Base-by-base conservation (phyloP, 2,797 vertebrate genomes). In the Salmo trutta region DNA sequence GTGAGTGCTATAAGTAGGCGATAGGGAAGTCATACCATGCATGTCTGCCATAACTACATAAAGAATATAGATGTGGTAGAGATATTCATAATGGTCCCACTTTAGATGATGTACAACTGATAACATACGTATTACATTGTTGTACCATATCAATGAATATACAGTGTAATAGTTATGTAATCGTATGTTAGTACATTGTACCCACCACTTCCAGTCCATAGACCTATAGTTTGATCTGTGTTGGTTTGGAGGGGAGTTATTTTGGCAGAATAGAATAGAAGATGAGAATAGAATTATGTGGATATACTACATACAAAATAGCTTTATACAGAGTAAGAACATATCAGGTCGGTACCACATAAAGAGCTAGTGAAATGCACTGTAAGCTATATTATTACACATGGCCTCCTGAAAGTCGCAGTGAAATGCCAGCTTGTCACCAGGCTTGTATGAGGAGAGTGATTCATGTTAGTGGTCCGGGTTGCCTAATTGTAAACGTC, bases 371-470 rank as follows among this genome's bases (percentile, higher is more conserved):
- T 70, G 31, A 59, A n/a, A 79, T 82, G 67, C 82, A 78, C 36
- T 7, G 36, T 36, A 7, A 36, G 6, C 36, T 36, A 36, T 80
- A 83, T 78, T 76, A 82, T 84, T 65, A 54, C 71, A 62, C 73
- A 89, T 80, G 75, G 78, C 84, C 79, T 80, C 76, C 81, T 82
- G 85, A 87, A 73, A 76, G 83, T 84, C 76, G 75, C 76, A 79
- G 81, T 79, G 56, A 79, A 72, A 75, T 86, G 77, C 51, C 73
- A 83, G 78, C 82, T 77, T 86, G 85, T 88, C 85, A 84, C 71
- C 77, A 72, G 53, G 54, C 36, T 75, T 73, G 65, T 29, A 82
- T 59, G 65, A 81, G 52, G 74, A 12, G 15, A 79, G 79, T 76
- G 78, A 77, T 78, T 77, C 74, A 62, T 75, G 76, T 81, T 33